A percentile compares a stretch with the other conserved stretches of the same genome.
phyloP scores from a whole-genome alignment of 2,797 vertebrate species.

The Cuniculus paca region DNA sequence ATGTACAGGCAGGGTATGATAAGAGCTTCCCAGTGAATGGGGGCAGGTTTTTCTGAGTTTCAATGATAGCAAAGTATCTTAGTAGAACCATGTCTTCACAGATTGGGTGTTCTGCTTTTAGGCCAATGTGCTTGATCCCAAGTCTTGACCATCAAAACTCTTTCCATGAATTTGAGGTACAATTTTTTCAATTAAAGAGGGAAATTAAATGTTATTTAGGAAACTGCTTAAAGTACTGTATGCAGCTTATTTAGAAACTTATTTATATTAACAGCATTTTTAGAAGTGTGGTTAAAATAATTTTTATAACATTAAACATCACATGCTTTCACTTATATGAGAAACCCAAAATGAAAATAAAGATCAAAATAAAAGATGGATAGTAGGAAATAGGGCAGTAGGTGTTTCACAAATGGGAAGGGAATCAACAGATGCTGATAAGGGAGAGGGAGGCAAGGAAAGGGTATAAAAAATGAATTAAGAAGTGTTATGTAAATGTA shows the following conservation, averaged over 20 bases:
- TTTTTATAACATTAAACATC: not conserved
- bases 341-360: not conserved
- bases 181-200: not conserved
- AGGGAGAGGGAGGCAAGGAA: not conserved
- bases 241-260: not conserved
- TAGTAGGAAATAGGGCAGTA: not conserved
- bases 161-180: not conserved
- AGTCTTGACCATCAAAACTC: not conserved
- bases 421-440: not conserved
- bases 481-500: not conserved
- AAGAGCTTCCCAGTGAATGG: accelerated
- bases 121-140: no score
- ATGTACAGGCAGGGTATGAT: no score
- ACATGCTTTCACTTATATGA: not conserved
- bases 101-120: accelerated
- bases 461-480: not conserved
- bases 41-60: accelerated
- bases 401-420: not conserved
- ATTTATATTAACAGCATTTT: not conserved
- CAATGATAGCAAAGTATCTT: not conserved
- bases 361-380: not conserved
- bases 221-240: not conserved
- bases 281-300: not conserved
- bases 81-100: not conserved
- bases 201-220: not conserved